Evolutionary conservation across 92 coral and sea anemone genomes (phyloP), one percentile per base, ranked within the genome.

Genomic region (Zoanthus sociatus): DNA sequence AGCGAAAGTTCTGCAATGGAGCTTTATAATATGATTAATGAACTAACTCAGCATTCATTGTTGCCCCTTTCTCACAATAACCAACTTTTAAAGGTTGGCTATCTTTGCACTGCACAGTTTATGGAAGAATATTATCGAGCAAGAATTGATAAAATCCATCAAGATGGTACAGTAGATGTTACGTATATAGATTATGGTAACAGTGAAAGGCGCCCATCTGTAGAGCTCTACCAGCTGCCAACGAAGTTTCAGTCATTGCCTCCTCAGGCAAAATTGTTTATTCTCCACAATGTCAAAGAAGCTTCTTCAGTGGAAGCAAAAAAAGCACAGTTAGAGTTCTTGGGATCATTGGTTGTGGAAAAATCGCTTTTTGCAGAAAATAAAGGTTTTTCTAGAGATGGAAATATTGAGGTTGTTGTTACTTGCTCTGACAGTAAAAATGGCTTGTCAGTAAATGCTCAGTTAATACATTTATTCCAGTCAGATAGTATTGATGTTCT

Each of bases 171-270:
- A 7, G 79, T 84, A 15, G 89, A 89, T 31, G 55, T 84, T 45
- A n/a, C 61, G 5, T 89, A 83, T 71, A 83, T 89, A 63, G 92
- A 89, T 76, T 89, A 84, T 77, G 92, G 92, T 44, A 89, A 89
- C 56, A 84, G 63, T 16, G 92, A 89, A 50, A 83, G 83, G 66
- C 67, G 83, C 1, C 51, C 47, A 12, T 5, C 17, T 1, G 44
- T 54, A 1, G 92, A 89, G n/a, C 68, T 89, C 47, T 84, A 48
- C 71, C 81, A 84, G 33, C 83, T 89, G 15, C 92, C 92, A 1
- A 53, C 45, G 20, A 32, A 76, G 72, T 89, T 66, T 68, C 54
- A 58, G 11, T 50, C 64, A 16, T 51, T 89, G 54, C 86, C 92
- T n/a, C 78, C 89, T 8, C 91, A 88, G 76, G 91, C 91, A n/a